phyloP scores from a whole-genome alignment of 2,888 invertebrate species.

The Apamea monoglypha region DNA sequence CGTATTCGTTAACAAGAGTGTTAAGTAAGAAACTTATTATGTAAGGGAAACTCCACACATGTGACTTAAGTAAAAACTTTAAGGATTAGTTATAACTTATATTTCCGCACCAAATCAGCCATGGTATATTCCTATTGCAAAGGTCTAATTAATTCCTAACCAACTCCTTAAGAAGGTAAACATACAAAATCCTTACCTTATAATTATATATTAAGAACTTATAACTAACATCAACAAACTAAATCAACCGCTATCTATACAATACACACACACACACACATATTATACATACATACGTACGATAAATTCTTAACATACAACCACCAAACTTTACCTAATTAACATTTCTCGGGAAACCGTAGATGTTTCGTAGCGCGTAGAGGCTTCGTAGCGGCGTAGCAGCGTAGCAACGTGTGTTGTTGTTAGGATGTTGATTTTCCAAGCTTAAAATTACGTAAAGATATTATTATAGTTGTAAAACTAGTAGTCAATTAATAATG shows the following conservation, averaged over 20 bases:
- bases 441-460: constrained; percentile 28
- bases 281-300: constrained; percentile 3
- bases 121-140: not conserved
- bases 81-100: not conserved
- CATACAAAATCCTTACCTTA: constrained; percentile 6
- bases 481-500: constrained; percentile 17
- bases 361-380: constrained; percentile 51
- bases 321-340: constrained; percentile 58
- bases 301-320: constrained; percentile 46
- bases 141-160: constrained; percentile 7
- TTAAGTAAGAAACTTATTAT: constrained; percentile 6
- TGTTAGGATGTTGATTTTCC: constrained; percentile 46
- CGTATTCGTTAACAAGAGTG: not conserved
- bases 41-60: not conserved
- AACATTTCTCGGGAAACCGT: constrained; percentile 57
- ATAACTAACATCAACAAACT: constrained; percentile 43
- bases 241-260: constrained; percentile 33
- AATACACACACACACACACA: constrained; percentile 11
- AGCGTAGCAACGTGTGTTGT: constrained; percentile 31
- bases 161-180: constrained; percentile 7
- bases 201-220: constrained; percentile 41
- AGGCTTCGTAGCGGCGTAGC: constrained; percentile 31
- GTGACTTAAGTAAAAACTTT: not conserved
- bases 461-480: constrained; percentile 24
- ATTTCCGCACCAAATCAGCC: not conserved